Evolutionary conservation across 2,888 invertebrate species (phyloP).

Genomic region (Orthosia gothica): DNA sequence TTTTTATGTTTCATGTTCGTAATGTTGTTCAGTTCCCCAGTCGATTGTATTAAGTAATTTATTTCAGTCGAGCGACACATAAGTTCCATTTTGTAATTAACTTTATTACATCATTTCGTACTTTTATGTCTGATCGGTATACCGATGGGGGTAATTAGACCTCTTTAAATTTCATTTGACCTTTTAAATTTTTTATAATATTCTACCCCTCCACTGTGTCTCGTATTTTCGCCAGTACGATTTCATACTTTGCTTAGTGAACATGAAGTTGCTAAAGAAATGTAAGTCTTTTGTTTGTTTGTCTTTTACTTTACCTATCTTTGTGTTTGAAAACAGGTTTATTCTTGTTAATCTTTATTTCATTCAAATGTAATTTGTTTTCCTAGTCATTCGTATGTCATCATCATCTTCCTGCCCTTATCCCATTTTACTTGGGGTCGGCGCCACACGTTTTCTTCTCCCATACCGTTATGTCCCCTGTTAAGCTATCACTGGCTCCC

Average conservation of each 20-base stretch:
- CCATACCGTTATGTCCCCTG: too few species aligned
- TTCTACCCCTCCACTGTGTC: neutral
- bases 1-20: slow-evolving; percentile 39
- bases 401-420: too few species aligned
- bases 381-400: neutral
- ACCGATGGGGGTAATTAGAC: slow-evolving; percentile 53
- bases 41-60: slow-evolving; percentile 53
- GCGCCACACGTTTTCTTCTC: too few species aligned
- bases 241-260: slow-evolving; percentile 34
- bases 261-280: slow-evolving; percentile 47
- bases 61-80: slow-evolving; percentile 39
- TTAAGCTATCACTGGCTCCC: too few species aligned
- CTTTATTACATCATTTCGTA: slow-evolving; percentile 48
- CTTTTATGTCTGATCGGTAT: slow-evolving; percentile 54
- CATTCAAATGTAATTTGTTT: neutral
- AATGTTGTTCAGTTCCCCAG: slow-evolving; percentile 55
- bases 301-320: neutral
- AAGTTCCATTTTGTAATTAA: slow-evolving; percentile 62
- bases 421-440: too few species aligned
- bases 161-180: slow-evolving; percentile 35
- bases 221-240: slow-evolving; percentile 49
- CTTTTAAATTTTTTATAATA: slow-evolving; percentile 12
- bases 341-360: neutral
- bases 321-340: neutral
- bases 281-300: slow-evolving; percentile 36